Conservation (phyloP, 2,888 invertebrate genomes). For the Acleris sparsana region DNA sequence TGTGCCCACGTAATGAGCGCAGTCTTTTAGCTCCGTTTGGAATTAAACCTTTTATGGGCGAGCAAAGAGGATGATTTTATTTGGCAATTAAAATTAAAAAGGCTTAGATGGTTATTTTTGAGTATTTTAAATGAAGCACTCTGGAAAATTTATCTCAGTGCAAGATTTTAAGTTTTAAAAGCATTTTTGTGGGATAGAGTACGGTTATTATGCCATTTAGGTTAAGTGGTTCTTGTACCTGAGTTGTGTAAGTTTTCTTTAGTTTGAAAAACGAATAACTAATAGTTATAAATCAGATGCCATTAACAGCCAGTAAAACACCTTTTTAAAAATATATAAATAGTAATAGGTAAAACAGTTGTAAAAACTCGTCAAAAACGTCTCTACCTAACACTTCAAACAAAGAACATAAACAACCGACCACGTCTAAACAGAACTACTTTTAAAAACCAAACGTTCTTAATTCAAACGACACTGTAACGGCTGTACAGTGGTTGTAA, state of each 20-base stretch:
- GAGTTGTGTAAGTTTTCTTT: too few relatives aligned
- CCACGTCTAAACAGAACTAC: constrained; percentile 25
- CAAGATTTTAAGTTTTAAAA: too few relatives aligned
- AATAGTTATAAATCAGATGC: too few relatives aligned
- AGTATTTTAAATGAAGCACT: not conserved
- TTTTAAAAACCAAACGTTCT: constrained; percentile 35
- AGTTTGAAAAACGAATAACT: too few relatives aligned
- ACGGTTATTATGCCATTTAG: too few relatives aligned
- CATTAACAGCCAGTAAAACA: too few relatives aligned
- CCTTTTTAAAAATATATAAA: too few relatives aligned
- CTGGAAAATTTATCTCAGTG: too few relatives aligned
- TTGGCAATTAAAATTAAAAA: constrained; percentile 11
- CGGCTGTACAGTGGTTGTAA: constrained; percentile 31
- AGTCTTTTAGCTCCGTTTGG: constrained; percentile 12
- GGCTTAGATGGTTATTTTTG: constrained; percentile 1
- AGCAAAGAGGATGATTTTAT: constrained; percentile 2
- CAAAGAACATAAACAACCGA: constrained; percentile 20
- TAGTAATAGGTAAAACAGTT: too few relatives aligned
- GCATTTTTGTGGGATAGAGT: too few relatives aligned
- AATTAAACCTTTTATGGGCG: constrained; percentile 23
- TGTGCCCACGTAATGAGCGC: constrained; percentile 29
- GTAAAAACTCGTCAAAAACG: constrained; percentile 16
- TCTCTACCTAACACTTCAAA: constrained; percentile 29
- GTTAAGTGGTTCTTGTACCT: too few relatives aligned
- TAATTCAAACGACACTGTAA: constrained; percentile 27